Evolutionary conservation across 2,797 vertebrate genomes (phyloP).

Genomic region (Champsocephalus esox): DNA sequence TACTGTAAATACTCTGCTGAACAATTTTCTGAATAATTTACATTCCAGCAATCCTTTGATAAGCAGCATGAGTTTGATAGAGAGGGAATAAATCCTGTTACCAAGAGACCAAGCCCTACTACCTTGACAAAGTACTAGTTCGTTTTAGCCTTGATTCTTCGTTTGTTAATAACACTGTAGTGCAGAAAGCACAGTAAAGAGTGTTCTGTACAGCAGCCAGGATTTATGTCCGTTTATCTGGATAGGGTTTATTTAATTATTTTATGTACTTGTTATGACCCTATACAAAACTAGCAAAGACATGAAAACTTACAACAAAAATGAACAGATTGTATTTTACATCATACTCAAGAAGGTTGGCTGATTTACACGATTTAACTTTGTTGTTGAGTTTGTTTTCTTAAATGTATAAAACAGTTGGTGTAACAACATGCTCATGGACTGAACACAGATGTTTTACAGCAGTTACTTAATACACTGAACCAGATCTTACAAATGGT

Average conservation of each 20-base stretch:
- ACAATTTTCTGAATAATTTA: slow-evolving; percentile 30
- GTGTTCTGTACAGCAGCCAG: neutral
- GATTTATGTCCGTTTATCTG: neutral
- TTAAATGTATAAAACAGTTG: neutral
- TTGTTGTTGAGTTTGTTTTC: neutral
- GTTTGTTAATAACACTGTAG: neutral
- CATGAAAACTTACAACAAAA: neutral
- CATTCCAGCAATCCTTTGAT: slow-evolving; percentile 42
- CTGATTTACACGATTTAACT: neutral
- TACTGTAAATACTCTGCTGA: neutral
- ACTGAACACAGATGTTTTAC: neutral
- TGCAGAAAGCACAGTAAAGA: neutral
- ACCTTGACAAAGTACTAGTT: slow-evolving; percentile 5
- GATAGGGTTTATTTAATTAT: neutral
- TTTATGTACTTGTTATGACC: neutral
- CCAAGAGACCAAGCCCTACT: slow-evolving; percentile 10
- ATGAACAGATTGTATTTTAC: neutral
- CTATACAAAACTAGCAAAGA: neutral
- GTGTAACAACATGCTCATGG: neutral
- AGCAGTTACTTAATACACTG: neutral
- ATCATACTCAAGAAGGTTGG: neutral
- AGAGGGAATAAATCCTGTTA: slow-evolving; percentile 5
- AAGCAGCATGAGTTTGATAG: slow-evolving; percentile 26
- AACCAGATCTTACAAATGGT: slow-evolving; percentile 17
- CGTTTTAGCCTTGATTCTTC: neutral